phyloP scores from a whole-genome alignment of 2,888 invertebrate genomes.

The Macrosoma leucophasiata region DNA sequence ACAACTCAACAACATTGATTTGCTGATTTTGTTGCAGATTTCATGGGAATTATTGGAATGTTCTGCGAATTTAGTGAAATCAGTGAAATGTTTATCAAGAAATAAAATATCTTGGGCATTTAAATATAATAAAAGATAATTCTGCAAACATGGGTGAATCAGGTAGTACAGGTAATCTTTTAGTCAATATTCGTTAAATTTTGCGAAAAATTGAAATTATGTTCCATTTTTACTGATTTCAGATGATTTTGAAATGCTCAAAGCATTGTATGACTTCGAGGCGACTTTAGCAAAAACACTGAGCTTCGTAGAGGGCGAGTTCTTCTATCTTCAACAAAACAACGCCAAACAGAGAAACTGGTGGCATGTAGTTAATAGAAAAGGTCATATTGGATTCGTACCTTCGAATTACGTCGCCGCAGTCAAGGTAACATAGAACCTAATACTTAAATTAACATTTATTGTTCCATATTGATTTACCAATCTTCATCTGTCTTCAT shows the following conservation, averaged over 20 bases:
- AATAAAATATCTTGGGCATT: too few relatives aligned
- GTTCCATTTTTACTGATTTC: too few relatives aligned
- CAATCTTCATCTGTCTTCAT: conserved; percentile 5
- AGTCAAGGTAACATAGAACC: conserved; percentile 76
- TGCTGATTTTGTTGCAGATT: too few relatives aligned
- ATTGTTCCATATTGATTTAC: conserved; percentile 2
- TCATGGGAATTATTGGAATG: too few relatives aligned
- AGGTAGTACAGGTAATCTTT: too few relatives aligned
- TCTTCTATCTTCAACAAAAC: conserved; percentile 86
- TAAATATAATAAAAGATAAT: too few relatives aligned
- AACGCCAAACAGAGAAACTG: conserved; percentile 88
- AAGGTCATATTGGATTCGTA: conserved; percentile 89
- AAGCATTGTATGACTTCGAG: conserved; percentile 89
- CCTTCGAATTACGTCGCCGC: conserved; percentile 90
- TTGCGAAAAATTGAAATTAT: too few relatives aligned
- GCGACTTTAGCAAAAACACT: conserved; percentile 89
- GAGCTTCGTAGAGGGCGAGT: conserved; percentile 86
- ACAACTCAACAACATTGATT: too few relatives aligned
- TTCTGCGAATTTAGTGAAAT: too few relatives aligned
- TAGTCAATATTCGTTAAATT: too few relatives aligned
- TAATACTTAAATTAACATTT: conserved; percentile 14
- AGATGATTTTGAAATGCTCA: conserved; percentile 88
- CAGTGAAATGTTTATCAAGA: too few relatives aligned
- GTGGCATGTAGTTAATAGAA: conserved; percentile 91
- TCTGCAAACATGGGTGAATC: too few relatives aligned